These are phyloP conservation scores for Hofmannophila pseudospretella DNA, from an alignment of 2,888 invertebrate species.

Conservation along the genomic window DNA sequence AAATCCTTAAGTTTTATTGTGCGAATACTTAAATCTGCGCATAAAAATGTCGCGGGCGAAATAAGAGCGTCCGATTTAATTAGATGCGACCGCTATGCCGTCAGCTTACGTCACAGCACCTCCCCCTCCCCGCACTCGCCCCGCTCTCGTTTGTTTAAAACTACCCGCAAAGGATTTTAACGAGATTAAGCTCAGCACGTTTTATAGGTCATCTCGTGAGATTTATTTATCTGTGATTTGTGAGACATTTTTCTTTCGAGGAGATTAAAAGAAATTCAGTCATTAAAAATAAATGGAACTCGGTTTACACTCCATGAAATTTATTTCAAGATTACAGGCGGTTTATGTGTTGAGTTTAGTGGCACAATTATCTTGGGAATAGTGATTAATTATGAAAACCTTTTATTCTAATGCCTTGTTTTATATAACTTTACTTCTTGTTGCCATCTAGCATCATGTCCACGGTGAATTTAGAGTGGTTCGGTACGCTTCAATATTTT, in stretches of 20 bases:
- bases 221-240: slow-evolving; percentile 65
- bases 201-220: slow-evolving; percentile 68
- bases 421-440: too few species aligned
- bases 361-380: slow-evolving; percentile 15
- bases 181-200: slow-evolving; percentile 60
- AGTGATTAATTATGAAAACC: slow-evolving; percentile 1
- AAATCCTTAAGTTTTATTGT: slow-evolving; percentile 58
- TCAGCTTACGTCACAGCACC: slow-evolving; percentile 32
- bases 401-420: too few species aligned
- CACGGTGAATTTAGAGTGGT: too few species aligned
- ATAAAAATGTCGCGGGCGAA: slow-evolving; percentile 62
- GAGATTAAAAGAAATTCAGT: slow-evolving; percentile 59
- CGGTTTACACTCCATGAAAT: slow-evolving; percentile 45
- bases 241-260: slow-evolving; percentile 53
- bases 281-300: slow-evolving; percentile 56
- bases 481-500: too few species aligned
- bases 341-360: slow-evolving; percentile 29
- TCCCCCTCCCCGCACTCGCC: slow-evolving; percentile 16
- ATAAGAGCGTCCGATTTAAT: slow-evolving; percentile 64
- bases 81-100: slow-evolving; percentile 52
- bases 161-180: slow-evolving; percentile 69
- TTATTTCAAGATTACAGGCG: slow-evolving; percentile 38
- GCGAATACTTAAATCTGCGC: slow-evolving; percentile 51
- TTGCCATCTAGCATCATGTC: too few species aligned
- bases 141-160: slow-evolving; percentile 46